These are phyloP conservation scores for Latrodectus elegans DNA, from an alignment of 2,888 invertebrate species.

Conservation along the genomic window DNA sequence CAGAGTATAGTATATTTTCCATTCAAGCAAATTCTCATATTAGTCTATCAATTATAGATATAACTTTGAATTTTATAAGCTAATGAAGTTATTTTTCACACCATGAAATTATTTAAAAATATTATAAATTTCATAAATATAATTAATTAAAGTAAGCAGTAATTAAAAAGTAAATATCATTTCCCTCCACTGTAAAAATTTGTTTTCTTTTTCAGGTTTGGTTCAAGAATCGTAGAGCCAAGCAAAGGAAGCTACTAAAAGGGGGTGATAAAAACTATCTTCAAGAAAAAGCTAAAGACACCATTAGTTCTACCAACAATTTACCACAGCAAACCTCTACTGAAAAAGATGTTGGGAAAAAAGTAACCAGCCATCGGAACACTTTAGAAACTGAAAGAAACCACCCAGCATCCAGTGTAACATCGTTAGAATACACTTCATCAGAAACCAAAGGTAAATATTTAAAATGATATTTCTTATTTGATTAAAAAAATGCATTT, in stretches of 20 bases:
- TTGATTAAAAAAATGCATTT: not conserved
- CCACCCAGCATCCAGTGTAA: not conserved
- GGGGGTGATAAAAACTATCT: constrained; percentile 46
- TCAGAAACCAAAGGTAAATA: constrained; percentile 39
- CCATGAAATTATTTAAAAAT: too few relatives aligned
- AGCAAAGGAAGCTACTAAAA: constrained; percentile 76
- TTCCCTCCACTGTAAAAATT: not conserved
- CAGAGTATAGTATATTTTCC: too few relatives aligned
- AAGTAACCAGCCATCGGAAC: not conserved
- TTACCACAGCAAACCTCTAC: constrained; percentile 16
- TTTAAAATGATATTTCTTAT: not conserved
- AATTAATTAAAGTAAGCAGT: not conserved
- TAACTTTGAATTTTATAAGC: too few relatives aligned
- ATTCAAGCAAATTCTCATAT: too few relatives aligned
- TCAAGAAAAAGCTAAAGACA: constrained; percentile 49
- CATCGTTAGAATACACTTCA: constrained; percentile 11
- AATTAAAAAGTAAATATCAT: not conserved
- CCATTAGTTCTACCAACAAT: constrained; percentile 49
- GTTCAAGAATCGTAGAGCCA: constrained; percentile 77
- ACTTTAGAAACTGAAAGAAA: constrained; percentile 4
- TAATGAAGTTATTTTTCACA: too few relatives aligned
- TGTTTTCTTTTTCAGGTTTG: constrained; percentile 74
- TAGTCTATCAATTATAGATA: too few relatives aligned
- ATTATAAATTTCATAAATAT: too few relatives aligned
- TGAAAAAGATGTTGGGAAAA: constrained; percentile 28